A percentile compares a stretch with the other conserved stretches of the same genome.
phyloP scores from a whole-genome alignment of 2,797 vertebrate genomes.

The Parauchenoglanis ngamensis region DNA sequence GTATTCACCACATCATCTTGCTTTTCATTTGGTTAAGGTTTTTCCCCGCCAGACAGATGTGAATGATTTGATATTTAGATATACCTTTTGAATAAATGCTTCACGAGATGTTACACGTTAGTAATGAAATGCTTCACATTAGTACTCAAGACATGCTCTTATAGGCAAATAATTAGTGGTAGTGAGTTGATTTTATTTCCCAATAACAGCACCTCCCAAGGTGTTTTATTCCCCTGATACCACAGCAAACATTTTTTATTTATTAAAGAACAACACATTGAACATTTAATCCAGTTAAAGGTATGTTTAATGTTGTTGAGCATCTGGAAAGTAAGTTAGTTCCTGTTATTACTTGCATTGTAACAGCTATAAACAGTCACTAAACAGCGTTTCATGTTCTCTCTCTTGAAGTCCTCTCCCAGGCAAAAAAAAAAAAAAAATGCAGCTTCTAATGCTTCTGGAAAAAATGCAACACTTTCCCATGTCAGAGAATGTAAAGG shows the following conservation, averaged over 20 bases:
- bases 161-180: background rate
- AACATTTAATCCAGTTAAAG: background rate
- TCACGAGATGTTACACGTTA: background rate
- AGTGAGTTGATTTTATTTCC: background rate
- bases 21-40: background rate
- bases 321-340: background rate
- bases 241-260: too few species aligned
- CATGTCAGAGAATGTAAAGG: background rate
- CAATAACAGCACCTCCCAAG: background rate
- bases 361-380: conserved; percentile 9
- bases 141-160: background rate
- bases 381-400: background rate
- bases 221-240: background rate
- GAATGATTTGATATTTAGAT: background rate
- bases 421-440: background rate
- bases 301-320: background rate
- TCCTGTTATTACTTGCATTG: background rate
- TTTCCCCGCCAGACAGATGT: background rate
- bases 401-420: conserved; percentile 3
- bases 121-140: too few species aligned
- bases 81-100: background rate
- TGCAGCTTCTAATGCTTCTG: background rate
- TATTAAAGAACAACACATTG: background rate
- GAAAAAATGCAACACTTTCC: background rate
- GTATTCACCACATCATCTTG: conserved; percentile 14